Conservation (phyloP, 2,113 vertebrate genomes). For the Colius striatus region DNA sequence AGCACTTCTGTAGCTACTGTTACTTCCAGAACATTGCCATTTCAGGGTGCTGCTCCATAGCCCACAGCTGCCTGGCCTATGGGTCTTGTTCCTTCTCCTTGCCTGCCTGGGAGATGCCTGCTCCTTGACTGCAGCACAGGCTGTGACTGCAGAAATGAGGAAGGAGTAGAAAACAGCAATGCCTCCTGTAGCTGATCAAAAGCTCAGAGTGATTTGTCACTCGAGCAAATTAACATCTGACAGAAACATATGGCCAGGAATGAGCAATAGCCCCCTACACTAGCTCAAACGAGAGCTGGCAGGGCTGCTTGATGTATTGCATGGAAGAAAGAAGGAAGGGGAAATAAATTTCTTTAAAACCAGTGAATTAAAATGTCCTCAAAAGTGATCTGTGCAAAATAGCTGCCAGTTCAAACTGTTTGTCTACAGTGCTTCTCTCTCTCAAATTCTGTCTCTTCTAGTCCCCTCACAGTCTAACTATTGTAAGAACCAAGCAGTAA, state of each 20-base stretch:
- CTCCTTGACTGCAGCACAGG: background rate
- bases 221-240: conserved; percentile 14
- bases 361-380: background rate
- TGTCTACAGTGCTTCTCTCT: background rate
- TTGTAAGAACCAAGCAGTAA: background rate
- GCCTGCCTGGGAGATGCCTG: background rate
- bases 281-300: background rate
- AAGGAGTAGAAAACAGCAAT: background rate
- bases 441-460: background rate
- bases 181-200: background rate
- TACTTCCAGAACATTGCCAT: background rate
- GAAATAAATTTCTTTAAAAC: background rate
- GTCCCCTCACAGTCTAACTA: background rate
- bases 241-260: conserved; percentile 33
- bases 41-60: background rate
- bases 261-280: conserved; percentile 17
- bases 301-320: background rate
- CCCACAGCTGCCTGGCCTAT: background rate
- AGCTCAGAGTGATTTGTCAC: background rate
- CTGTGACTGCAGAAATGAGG: background rate
- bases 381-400: background rate
- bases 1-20: background rate
- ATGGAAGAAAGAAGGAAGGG: background rate
- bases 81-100: background rate
- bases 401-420: background rate